phyloP scores from a whole-genome alignment of 2,113 vertebrate genomes.

The Pavo muticus region DNA sequence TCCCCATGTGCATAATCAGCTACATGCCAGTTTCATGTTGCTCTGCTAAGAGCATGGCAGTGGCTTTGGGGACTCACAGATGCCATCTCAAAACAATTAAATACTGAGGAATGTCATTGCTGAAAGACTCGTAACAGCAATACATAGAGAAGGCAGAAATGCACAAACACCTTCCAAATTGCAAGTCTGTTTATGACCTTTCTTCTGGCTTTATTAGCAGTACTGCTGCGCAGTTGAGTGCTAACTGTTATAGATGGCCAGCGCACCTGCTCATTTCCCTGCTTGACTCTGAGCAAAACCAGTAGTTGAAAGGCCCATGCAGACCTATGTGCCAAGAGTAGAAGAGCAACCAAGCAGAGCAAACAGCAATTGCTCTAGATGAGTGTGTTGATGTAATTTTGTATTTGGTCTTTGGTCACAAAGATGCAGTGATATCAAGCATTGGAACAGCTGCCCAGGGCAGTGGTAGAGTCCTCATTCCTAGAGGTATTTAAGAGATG shows the following conservation, averaged over 20 bases:
- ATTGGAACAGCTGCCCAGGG: neutral
- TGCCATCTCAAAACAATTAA: neutral
- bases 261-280: neutral
- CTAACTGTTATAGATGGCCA: neutral
- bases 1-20: neutral
- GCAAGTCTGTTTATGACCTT: neutral
- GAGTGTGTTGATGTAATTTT: rapidly evolving
- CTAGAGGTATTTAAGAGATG: neutral
- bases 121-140: neutral
- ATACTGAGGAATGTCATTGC: neutral
- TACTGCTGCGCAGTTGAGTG: neutral
- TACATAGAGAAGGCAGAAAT: neutral
- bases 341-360: neutral
- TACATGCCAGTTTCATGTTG: neutral
- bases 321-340: neutral
- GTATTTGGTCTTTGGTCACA: neutral
- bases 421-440: neutral
- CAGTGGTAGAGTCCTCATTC: neutral
- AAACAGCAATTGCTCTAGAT: neutral
- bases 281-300: neutral
- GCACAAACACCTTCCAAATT: neutral
- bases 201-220: neutral
- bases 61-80: neutral
- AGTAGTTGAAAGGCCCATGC: neutral
- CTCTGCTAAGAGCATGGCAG: neutral